Percentiles rank a stretch among this genome's conserved stretches.
Evolutionary conservation across 2,888 invertebrate species (phyloP).

Genomic region (Emmelina monodactyla): DNA sequence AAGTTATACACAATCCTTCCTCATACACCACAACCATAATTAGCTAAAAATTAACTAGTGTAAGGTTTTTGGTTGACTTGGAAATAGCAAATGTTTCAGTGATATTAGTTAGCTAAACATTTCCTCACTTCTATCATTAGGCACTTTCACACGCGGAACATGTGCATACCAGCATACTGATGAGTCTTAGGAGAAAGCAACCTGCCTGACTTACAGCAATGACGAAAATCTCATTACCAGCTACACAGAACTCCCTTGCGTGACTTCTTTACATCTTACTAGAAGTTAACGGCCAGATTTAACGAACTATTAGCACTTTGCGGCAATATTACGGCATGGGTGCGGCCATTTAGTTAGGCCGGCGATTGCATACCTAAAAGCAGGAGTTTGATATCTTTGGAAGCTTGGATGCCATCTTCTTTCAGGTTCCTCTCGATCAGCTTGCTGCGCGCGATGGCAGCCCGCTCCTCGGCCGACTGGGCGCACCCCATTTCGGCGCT

Average conservation of each 20-base stretch:
- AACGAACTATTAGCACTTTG: not conserved
- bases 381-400: slow-evolving; percentile 98
- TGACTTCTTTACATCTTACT: not conserved
- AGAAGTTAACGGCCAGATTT: not conserved
- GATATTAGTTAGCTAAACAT: slow-evolving; percentile 14
- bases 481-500: slow-evolving; percentile 94
- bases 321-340: slow-evolving; percentile 30
- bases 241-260: not conserved
- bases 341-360: slow-evolving; percentile 33
- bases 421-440: slow-evolving; percentile 98
- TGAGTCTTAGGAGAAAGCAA: slow-evolving; percentile 45
- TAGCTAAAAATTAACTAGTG: too few species aligned
- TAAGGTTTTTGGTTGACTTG: too few species aligned
- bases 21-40: too few species aligned
- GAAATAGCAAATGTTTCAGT: too few species aligned
- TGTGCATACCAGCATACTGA: slow-evolving; percentile 43
- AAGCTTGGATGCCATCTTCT: slow-evolving; percentile 97
- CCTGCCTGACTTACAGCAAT: slow-evolving; percentile 5
- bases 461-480: slow-evolving; percentile 99
- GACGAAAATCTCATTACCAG: not conserved
- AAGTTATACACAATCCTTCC: too few species aligned
- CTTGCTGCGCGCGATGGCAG: slow-evolving; percentile 96
- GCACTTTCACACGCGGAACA: slow-evolving; percentile 47
- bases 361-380: slow-evolving; percentile 80
- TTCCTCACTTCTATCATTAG: slow-evolving; percentile 29